Evolutionary conservation across 1,140 invertebrate genomes (phyloP), one percentile per base, ranked within the genome.

Genomic region (Platyscapa corneri): DNA sequence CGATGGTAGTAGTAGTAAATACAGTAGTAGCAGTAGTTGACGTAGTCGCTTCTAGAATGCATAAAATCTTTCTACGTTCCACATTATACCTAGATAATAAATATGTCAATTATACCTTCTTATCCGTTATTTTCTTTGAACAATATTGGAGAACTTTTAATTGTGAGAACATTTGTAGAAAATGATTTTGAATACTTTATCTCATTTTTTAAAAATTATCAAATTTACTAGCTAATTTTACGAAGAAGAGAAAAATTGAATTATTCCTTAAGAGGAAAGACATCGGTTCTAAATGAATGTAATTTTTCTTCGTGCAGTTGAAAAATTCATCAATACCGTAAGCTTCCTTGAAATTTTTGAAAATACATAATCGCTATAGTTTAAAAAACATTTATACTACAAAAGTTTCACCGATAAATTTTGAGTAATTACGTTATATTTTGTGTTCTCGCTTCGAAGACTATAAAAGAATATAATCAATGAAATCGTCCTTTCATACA

Each of bases 401-500:
- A n/a, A n/a, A n/a, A n/a, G n/a, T n/a, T n/a, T n/a, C n/a, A n/a
- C n/a, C n/a, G n/a, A n/a, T n/a, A n/a, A n/a, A n/a, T n/a, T n/a
- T n/a, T n/a, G n/a, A n/a, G n/a, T 46, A 46, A 46, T 46, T 5
- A 5, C 42, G 12, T 6, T 10, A 53, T 53, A 16, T 16, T 53
- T 53, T 53, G 8, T 18, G 16, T 10, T 53, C 49, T 14, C 49
- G 16, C 16, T 53, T 46, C 10, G 56, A 60, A 60, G 2, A 10
- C 53, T 60, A 60, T 60, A 60, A 60, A 60, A 34, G n/a, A 82
- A 75, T 60, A 60, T 0, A 74, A 60, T 74, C 30, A 75, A 49
- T 5, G 37, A 56, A 82, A 82, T 83, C 53, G 37, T 32, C 64
- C 20, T 82, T 72, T 82, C 46, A 76, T 84, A 53, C 34, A 42